Base-by-base conservation (phyloP, 2,113 vertebrate species). In the Heterotilapia buettikoferi region DNA sequence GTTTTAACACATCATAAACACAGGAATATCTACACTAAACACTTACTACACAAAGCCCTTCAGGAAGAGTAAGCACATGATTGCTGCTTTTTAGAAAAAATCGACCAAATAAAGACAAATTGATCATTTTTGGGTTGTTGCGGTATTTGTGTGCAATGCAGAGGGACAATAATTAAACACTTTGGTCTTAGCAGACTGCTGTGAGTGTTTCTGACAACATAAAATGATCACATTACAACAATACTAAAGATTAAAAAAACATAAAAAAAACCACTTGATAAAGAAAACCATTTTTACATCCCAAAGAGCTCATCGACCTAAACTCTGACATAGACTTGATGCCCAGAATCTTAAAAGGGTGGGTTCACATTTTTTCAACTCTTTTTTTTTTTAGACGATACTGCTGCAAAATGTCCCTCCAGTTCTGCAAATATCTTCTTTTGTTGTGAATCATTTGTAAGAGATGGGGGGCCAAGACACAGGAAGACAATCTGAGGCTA, bases 181-280 rank as follows among this genome's bases (percentile, higher is more conserved):
- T 90, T 90, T 85, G 68, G 88, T 93, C 84, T 90, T 85, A 24
- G 57, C 47, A 83, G 79, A 84, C 21, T 61, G 18, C 19, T 16
- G 16, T 59, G n/a, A 53, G 7, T 81, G 71, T 88, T 82, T 63
- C 26, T 33, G 6, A 33, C 2, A n/a, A 52, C 18, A 13, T 33
- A 33, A 50, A 78, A 78, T 3, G 18, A 52, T 52, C 10, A 78
- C 7, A 78, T 10, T 78, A 78, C 26, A 78, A 78, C 47, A 52
- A 78, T 52, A 52, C 10, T 52, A 78, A 78, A 52, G 45, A 52
- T 78, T 2, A 14, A 36, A 63, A 54, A 66, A 63, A n/a, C 11
- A 63, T 36, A 7, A 5, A 7, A 45, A 73, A 76, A 47, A 26
- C 2, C 26, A 50, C 9, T 29, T 76, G 24, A 7, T 31, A 76